Evolutionary conservation across 2,888 invertebrate genomes (phyloP).

Genomic region (Seira musarum): DNA sequence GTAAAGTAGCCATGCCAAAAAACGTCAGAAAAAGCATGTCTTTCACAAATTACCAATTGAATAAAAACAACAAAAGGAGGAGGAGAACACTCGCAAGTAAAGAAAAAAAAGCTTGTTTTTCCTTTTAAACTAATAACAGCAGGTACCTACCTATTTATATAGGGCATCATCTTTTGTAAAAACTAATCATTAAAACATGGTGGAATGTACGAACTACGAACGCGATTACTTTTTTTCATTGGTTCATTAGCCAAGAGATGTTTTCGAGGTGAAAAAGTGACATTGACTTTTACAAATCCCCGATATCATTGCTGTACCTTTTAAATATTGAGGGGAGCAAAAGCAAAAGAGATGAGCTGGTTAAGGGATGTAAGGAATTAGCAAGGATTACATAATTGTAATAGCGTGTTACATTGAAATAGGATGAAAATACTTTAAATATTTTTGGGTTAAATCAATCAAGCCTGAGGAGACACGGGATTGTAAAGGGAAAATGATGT

Average conservation of each 20-base stretch:
- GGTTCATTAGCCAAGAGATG: constrained; percentile 34
- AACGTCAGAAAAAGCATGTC: not conserved
- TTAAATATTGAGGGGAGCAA: not conserved
- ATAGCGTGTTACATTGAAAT: constrained; percentile 5
- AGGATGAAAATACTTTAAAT: constrained; percentile 44
- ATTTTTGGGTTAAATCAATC: not conserved
- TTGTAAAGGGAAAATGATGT: not conserved
- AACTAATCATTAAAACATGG: constrained; percentile 3
- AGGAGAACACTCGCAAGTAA: not conserved
- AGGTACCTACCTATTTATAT: constrained; percentile 19
- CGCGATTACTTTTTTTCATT: not conserved
- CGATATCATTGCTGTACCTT: constrained; percentile 24
- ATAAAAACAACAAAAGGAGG: constrained; percentile 4
- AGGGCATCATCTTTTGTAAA: not conserved
- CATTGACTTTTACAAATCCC: constrained; percentile 32
- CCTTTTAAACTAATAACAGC: not conserved
- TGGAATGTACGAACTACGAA: not conserved
- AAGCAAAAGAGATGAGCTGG: not conserved
- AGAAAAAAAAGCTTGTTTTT: constrained; percentile 5
- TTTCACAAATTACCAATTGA: no score
- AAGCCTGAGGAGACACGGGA: not conserved
- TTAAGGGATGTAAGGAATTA: not conserved
- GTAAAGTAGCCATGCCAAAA: not conserved
- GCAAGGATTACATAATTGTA: not conserved
- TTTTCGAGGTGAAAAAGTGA: constrained; percentile 11